Percentiles rank a stretch among this genome's conserved stretches.
Conservation (phyloP, 2,797 vertebrate species). For the Heliangelus exortis region DNA sequence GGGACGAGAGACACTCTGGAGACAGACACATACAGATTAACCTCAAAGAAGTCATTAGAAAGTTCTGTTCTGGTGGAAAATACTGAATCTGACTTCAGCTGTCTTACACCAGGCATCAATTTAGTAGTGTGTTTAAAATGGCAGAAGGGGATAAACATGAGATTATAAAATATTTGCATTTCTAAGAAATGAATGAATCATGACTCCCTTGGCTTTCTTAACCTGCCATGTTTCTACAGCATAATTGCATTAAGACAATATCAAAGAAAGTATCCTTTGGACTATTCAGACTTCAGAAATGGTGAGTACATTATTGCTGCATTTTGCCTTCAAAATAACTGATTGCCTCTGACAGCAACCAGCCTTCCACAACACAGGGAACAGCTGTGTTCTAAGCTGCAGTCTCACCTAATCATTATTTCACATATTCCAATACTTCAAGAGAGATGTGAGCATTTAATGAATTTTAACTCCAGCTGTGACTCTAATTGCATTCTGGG, state of each 20-base stretch:
- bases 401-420: not conserved
- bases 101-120: not conserved
- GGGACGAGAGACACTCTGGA: not conserved
- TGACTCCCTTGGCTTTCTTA: not conserved
- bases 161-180: not conserved
- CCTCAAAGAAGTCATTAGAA: not conserved
- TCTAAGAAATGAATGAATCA: not conserved
- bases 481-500: not conserved
- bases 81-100: not conserved
- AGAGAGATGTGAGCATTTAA: not conserved
- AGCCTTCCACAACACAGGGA: not conserved
- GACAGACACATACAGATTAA: not conserved
- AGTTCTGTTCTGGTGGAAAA: not conserved
- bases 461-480: not conserved
- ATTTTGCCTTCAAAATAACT: not conserved
- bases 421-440: rapidly evolving
- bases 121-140: not conserved
- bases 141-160: not conserved
- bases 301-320: conserved; percentile 76
- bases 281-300: conserved; percentile 77
- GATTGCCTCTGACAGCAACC: not conserved
- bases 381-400: not conserved
- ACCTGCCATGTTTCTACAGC: conserved; percentile 81
- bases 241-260: conserved; percentile 81
- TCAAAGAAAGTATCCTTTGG: conserved; percentile 83